These are phyloP conservation scores for Podargus strigoides DNA, from an alignment of 2,797 vertebrate species.

Conservation along the genomic window DNA sequence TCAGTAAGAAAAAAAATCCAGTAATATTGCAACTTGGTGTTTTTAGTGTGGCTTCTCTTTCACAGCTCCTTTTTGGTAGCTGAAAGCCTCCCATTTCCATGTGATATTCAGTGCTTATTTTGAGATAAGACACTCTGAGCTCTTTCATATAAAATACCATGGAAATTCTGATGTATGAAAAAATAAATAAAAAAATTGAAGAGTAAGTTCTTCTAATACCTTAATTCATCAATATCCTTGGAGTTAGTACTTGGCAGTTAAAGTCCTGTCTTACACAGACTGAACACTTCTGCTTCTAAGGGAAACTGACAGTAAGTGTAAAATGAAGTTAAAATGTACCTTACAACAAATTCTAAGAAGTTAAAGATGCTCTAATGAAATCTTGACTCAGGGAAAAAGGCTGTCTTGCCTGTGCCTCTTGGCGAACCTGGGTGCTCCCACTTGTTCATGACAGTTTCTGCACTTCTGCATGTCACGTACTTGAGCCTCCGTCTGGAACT, in stretches of 20 bases:
- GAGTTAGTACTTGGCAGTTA: background rate
- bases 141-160: background rate
- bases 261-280: too few species aligned
- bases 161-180: background rate
- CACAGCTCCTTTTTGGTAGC: background rate
- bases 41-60: background rate
- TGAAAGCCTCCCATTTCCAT: background rate
- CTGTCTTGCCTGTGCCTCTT: background rate
- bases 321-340: background rate
- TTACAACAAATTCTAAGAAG: background rate
- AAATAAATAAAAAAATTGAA: background rate
- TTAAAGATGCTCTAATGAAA: background rate
- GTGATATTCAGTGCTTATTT: background rate
- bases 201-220: background rate
- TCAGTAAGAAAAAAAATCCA: background rate
- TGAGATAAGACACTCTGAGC: background rate
- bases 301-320: background rate
- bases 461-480: accelerated
- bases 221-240: background rate
- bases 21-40: background rate
- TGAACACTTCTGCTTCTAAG: accelerated
- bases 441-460: background rate
- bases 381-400: too few species aligned
- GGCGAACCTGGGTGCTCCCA: accelerated
- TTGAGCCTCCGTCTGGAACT: background rate